Conservation (phyloP, 2,888 invertebrate species). For the Pristionchus maxplancki region DNA sequence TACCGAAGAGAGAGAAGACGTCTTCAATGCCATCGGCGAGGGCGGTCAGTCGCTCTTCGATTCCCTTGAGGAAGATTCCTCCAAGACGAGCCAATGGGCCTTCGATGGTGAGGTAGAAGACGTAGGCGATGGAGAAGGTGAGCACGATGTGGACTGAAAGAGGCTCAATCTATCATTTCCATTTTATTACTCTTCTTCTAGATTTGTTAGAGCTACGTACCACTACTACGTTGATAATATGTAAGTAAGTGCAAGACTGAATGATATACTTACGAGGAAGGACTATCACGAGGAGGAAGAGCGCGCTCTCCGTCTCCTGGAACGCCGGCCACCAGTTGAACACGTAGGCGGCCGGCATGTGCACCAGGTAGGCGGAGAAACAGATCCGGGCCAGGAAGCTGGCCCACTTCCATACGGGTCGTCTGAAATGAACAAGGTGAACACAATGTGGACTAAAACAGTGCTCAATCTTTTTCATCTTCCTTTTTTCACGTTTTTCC, state of each 20-base stretch:
- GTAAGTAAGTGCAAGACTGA: background rate
- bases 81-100: constrained; percentile 59
- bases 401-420: constrained; percentile 60
- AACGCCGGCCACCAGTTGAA: constrained; percentile 69
- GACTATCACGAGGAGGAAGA: constrained; percentile 65
- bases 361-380: constrained; percentile 71
- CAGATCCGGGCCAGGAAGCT: constrained; percentile 68
- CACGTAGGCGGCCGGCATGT: constrained; percentile 74
- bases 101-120: constrained; percentile 72
- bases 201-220: no score
- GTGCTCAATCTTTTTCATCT: background rate
- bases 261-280: constrained; percentile 38
- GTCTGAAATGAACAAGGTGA: constrained; percentile 57
- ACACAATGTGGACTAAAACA: background rate
- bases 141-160: constrained; percentile 63
- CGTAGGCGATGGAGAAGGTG: constrained; percentile 65
- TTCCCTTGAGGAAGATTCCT: background rate
- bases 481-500: background rate
- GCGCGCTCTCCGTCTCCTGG: constrained; percentile 66
- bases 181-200: background rate
- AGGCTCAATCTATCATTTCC: background rate
- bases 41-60: no score
- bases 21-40: background rate
- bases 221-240: no score
- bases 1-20: no score